Base-by-base conservation (phyloP, 2,113 vertebrate species). In the Calypte anna region DNA sequence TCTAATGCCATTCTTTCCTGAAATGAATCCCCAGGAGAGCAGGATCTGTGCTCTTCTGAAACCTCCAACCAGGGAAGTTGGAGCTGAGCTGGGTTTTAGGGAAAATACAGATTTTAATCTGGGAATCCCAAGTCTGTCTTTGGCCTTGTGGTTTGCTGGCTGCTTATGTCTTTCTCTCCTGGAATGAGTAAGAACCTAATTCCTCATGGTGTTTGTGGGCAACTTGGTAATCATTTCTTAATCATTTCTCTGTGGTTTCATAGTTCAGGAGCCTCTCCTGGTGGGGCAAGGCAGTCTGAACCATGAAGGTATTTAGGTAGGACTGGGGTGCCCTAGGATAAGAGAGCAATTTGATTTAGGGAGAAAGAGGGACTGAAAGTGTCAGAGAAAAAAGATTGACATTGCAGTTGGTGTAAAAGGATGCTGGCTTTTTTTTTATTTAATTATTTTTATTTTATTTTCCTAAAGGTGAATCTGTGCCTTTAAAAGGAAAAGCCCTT, bases 11-110 rank as follows among this genome's bases (percentile, higher is more conserved):
- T 94, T 94, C 62, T 67, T 89, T 85, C 75, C 78, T 82, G 86
- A 94, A 92, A 58, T 77, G 59, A 95, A 90, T 88, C 62, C 76
- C 27, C 73, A 81, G 88, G 93, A 93, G 61, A 88, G 30, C 88
- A 58, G 53, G 67, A 77, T 75, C 67, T 88, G 66, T 90, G 93
- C 69, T 4, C 3, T 81, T 86, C 73, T 69, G 73, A 93, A 83
- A 54, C 61, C 80, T 94, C 68, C 51, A 84, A 86, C 38, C 61
- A 64, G 61, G 78, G 30, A 91, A 88, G 44, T n/a, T 72, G 59
- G 79, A 72, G 57, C 38, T 86, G 72, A 77, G 82, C 64, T 38
- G 68, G 86, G 61, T 90, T 83, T 94, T 54, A 70, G 36, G 69
- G 93, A 86, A 91, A 88, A 78, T 28, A 24, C 69, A 50, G 76